Conservation (phyloP, 2,888 invertebrate species). For the Dorcus hopei region DNA sequence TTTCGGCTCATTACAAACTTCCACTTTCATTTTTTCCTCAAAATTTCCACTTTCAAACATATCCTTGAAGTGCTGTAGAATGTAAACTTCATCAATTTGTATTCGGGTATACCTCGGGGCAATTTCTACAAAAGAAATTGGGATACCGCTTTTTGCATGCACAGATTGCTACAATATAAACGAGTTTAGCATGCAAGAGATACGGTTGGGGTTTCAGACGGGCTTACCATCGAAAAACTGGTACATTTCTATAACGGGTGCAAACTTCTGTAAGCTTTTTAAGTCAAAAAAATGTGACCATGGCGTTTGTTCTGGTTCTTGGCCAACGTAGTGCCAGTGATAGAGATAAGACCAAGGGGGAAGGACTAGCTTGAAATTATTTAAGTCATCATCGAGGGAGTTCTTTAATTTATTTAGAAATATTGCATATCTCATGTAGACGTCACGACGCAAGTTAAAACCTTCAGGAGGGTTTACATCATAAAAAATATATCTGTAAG, state of each 20-base stretch:
- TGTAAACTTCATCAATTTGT: constrained; percentile 71
- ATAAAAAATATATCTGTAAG: constrained; percentile 72
- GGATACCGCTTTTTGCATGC: background rate
- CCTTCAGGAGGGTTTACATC: constrained; percentile 95
- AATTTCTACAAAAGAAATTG: constrained; percentile 45
- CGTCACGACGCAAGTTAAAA: constrained; percentile 94
- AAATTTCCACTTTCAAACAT: constrained; percentile 81
- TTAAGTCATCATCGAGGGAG: constrained; percentile 44
- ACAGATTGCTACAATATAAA: background rate
- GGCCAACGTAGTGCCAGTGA: constrained; percentile 71
- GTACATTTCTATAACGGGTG: constrained; percentile 83
- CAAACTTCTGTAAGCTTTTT: constrained; percentile 68
- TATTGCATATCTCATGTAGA: constrained; percentile 89
- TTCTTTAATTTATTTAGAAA: constrained; percentile 69
- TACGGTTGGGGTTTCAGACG: background rate
- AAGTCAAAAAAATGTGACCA: constrained; percentile 90
- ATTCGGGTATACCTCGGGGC: constrained; percentile 45
- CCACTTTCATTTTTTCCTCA: constrained; percentile 74
- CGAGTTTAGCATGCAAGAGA: background rate
- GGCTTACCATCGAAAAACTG: constrained; percentile 67
- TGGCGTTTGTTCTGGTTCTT: constrained; percentile 60
- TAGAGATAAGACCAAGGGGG: constrained; percentile 91
- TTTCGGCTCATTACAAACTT: constrained; percentile 52
- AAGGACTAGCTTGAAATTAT: constrained; percentile 68
- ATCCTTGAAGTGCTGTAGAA: constrained; percentile 81